Evolutionary conservation across 1,140 invertebrate species (phyloP), one percentile per base, ranked within the genome.

Genomic region (Aphidius gifuensis): DNA sequence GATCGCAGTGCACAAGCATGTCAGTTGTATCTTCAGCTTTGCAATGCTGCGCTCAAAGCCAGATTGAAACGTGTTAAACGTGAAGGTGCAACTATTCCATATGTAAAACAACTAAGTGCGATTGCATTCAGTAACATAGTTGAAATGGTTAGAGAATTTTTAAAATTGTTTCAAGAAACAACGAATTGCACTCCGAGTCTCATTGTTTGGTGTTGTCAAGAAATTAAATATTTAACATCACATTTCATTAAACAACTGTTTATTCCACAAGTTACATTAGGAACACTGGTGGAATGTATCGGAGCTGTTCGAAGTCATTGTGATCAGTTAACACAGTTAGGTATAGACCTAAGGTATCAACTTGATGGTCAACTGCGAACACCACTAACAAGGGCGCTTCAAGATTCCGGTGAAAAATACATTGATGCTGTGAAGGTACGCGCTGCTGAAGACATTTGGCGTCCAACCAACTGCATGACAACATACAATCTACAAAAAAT

Each of bases 231-330:
- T 81, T 90, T 92, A 73, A 93, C 84, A 75, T 88, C 83, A 79
- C 91, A 87, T 87, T 90, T 90, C 76, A 88, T 87, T 69, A 95
- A 87, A 71, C 94, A 98, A 79, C 90, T 98, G 21, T 96, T 99
- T 75, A 91, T 91, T 67, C 92, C 94, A 11, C 93, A 97, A 81
- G 89, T 92, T 58, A 87, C 89, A 5, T 74, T 97, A 60, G 88
- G 90, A 53, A 88, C 88, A 5, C 84, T 97, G 53, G 88, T 94
- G 9, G 92, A 96, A 74, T 96, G 94, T 82, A 90, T 98, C 48
- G 83, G 87, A 49, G 85, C 87, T 68, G 86, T 94, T 43, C 83
- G 91, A 65, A 83, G 84, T 68, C 89, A 93, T 55, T 93, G 92
- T 71, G 83, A 87, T 54, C 86, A 89, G 87, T 71, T 92, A 43